Evolutionary conservation across 2,113 vertebrate species (phyloP).

Genomic region (Verasper variegatus): DNA sequence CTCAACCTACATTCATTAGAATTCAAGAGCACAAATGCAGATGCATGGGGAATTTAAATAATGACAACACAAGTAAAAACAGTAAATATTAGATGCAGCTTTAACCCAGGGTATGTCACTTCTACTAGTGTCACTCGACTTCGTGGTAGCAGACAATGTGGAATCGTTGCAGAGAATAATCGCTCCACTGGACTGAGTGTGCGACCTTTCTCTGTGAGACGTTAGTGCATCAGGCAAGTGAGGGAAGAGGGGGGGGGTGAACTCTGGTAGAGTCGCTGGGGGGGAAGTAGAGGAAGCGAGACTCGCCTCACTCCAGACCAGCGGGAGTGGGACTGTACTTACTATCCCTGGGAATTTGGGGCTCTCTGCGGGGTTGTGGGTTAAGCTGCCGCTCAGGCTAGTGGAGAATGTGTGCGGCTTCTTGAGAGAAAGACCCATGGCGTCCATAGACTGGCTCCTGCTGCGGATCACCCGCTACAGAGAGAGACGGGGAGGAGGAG

Average conservation of each 20-base stretch:
- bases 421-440: conserved; percentile 89
- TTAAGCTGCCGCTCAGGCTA: conserved; percentile 90
- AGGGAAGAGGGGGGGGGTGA: conserved; percentile 36
- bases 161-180: conserved; percentile 13
- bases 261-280: conserved; percentile 26
- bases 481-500: conserved; percentile 79
- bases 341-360: conserved; percentile 90
- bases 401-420: conserved; percentile 87
- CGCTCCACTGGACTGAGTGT: background rate
- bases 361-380: conserved; percentile 86
- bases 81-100: conserved; percentile 27
- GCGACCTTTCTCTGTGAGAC: conserved; percentile 46
- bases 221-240: conserved; percentile 70
- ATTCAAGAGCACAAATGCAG: no score
- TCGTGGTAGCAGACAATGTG: conserved; percentile 37
- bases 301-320: conserved; percentile 45
- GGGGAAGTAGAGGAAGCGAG: conserved; percentile 43
- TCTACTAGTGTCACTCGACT: conserved; percentile 30
- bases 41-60: no score
- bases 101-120: conserved; percentile 10
- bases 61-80: background rate
- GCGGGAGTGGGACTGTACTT: conserved; percentile 82
- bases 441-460: conserved; percentile 94
- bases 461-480: conserved; percentile 91
- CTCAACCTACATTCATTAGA: background rate